These are phyloP conservation scores for Dryomyza anilis DNA, from an alignment of 2,888 invertebrate species.

Conservation along the genomic window DNA sequence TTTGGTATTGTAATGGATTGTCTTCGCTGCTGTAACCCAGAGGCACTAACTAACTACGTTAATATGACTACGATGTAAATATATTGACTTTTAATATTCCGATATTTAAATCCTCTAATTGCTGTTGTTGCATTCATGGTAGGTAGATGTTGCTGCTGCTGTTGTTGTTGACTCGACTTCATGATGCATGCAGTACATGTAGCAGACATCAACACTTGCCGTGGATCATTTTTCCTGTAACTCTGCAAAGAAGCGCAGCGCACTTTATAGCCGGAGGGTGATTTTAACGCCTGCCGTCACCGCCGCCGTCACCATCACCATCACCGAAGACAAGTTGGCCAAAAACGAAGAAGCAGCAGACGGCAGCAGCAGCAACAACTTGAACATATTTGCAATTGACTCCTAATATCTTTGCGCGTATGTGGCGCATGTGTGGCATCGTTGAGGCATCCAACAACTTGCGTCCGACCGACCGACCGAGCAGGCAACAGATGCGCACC, in stretches of 20 bases:
- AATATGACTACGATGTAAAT: too few species aligned
- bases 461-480: conserved; percentile 25
- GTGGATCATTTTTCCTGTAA: background rate
- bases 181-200: background rate
- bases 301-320: too few species aligned
- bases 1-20: too few species aligned
- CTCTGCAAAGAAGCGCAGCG: conserved; percentile 19
- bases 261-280: conserved; percentile 37
- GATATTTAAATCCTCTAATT: too few species aligned
- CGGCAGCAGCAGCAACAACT: conserved; percentile 24
- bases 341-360: conserved; percentile 3
- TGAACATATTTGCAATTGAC: background rate
- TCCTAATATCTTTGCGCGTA: background rate
- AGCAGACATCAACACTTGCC: background rate
- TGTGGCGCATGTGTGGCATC: conserved; percentile 7
- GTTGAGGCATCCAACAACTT: background rate
- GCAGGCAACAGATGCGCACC: conserved; percentile 30
- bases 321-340: too few species aligned
- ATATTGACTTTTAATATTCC: too few species aligned
- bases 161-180: background rate
- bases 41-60: too few species aligned
- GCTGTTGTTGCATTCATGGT: background rate
- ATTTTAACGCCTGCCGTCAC: conserved; percentile 37
- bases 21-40: too few species aligned
- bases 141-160: background rate